A percentile compares a stretch with the other conserved stretches of the same genome.
phyloP scores from a whole-genome alignment of 2,113 vertebrate genomes.

The Apeltes quadracus region DNA sequence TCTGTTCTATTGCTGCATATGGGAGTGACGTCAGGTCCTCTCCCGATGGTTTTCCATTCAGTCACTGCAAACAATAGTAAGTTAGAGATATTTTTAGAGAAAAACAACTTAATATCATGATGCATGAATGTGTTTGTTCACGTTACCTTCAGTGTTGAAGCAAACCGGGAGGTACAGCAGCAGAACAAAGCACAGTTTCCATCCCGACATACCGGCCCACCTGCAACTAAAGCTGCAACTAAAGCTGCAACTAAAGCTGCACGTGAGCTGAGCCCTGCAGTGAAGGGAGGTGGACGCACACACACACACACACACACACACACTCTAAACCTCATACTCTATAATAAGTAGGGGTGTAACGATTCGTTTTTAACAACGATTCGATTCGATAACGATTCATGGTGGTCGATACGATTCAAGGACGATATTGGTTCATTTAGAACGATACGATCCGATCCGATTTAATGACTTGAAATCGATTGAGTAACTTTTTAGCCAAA shows the following conservation, averaged over 20 bases:
- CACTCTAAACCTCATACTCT: not conserved
- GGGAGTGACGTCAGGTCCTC: constrained; percentile 6
- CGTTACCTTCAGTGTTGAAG: not conserved
- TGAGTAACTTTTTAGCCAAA: no score
- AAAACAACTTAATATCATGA: not conserved
- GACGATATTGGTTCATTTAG: no score
- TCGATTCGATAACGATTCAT: no score
- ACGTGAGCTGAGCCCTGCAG: not conserved
- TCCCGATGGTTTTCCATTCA: not conserved
- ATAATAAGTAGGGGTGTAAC: no score
- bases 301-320: no score
- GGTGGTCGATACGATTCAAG: no score
- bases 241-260: no score
- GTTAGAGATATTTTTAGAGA: not conserved
- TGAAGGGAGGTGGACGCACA: not conserved
- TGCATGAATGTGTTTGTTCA: not conserved
- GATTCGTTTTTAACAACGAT: no score
- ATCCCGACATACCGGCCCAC: not conserved
- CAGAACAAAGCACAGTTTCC: constrained; percentile 4
- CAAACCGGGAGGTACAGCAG: not conserved
- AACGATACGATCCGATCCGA: no score
- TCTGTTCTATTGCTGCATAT: not conserved
- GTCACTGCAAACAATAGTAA: not conserved
- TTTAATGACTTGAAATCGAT: no score
- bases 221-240: not conserved